Percentiles rank a stretch among this genome's conserved stretches.
Evolutionary conservation across 2,113 vertebrate species (phyloP).

Genomic region (Steatornis caripensis): DNA sequence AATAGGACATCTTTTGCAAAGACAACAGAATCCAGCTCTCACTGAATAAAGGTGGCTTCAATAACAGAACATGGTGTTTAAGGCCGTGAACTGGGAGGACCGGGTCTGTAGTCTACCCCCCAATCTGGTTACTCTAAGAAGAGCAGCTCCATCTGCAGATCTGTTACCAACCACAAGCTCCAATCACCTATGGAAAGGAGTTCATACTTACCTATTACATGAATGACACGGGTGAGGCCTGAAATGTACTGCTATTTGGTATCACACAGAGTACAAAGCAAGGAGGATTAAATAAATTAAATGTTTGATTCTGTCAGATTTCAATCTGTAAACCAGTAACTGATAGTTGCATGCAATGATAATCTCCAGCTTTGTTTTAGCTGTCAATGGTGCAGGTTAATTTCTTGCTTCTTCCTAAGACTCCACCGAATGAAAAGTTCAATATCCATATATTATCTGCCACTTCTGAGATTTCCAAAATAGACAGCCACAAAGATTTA

Average conservation of each 20-base stretch:
- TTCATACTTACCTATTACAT: background rate
- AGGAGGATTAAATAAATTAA: background rate
- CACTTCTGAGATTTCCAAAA: background rate
- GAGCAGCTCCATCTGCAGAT: background rate
- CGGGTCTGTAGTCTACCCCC: background rate
- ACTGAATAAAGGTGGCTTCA: background rate
- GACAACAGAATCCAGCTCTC: background rate
- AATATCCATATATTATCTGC: background rate
- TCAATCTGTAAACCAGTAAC: background rate
- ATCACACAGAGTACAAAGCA: background rate
- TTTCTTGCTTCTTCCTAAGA: background rate
- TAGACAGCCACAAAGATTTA: background rate
- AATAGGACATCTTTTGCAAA: constrained; percentile 32
- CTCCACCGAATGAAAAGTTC: background rate
- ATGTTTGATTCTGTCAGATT: background rate
- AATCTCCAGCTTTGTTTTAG: background rate
- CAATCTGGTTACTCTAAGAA: background rate
- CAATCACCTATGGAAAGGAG: background rate
- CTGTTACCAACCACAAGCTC: background rate
- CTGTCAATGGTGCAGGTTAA: background rate
- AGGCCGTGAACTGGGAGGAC: background rate
- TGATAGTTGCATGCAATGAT: background rate
- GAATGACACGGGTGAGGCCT: background rate
- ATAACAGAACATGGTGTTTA: background rate
- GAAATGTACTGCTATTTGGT: background rate